A percentile compares a stretch with the other conserved stretches of the same genome.
phyloP scores from a whole-genome alignment of 64 coral and sea anemone genomes.

The Astreopora myriophthalma region DNA sequence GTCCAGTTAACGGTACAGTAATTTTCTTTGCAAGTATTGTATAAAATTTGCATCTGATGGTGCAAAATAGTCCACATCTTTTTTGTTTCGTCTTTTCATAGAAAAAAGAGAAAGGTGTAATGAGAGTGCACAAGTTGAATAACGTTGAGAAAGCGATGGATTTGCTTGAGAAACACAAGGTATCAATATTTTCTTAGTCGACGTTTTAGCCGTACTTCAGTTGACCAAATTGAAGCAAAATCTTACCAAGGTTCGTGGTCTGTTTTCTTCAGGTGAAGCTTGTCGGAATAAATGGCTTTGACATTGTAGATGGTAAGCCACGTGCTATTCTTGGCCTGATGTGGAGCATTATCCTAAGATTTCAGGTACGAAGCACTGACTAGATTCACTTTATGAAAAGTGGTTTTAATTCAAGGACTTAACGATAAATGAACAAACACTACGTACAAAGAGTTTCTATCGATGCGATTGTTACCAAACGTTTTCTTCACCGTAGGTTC shows the following conservation, averaged over 20 bases:
- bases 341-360: constrained; percentile 92
- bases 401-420: no score
- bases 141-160: constrained; percentile 85
- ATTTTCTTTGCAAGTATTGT: no score
- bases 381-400: neutral
- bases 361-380: constrained; percentile 49
- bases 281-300: constrained; percentile 83
- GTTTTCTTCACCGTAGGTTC: constrained; percentile 51
- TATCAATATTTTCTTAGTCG: neutral
- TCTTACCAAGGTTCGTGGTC: neutral
- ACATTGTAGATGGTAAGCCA: constrained; percentile 86
- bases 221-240: neutral
- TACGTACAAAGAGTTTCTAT: no score
- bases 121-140: constrained; percentile 92
- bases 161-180: constrained; percentile 79
- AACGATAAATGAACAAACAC: no score
- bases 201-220: no score
- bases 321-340: constrained; percentile 83
- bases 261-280: constrained; percentile 69
- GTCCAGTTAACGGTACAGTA: no score
- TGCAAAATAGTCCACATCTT: no score
- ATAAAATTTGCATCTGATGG: no score
- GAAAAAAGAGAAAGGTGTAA: constrained; percentile 91
- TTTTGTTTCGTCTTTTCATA: neutral
- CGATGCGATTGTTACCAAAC: no score